Evolutionary conservation across 2,888 invertebrate genomes (phyloP).

Genomic region (Opisthograptis luteolata): DNA sequence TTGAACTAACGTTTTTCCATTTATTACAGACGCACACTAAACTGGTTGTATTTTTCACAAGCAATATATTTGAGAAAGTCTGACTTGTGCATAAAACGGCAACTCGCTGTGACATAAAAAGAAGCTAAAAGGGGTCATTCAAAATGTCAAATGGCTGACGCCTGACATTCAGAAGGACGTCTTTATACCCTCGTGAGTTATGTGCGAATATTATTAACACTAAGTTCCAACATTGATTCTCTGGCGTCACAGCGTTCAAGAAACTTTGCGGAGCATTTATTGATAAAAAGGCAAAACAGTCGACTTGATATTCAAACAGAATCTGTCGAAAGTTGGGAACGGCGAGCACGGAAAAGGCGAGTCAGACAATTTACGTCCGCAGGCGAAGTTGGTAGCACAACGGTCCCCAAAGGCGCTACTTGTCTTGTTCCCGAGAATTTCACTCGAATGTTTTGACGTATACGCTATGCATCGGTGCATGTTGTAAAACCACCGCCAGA

Average conservation of each 20-base stretch:
- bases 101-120: conserved; percentile 34
- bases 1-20: conserved; percentile 33
- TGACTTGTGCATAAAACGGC: conserved; percentile 36
- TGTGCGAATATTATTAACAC: conserved; percentile 33
- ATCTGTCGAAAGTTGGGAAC: conserved; percentile 53
- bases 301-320: conserved; percentile 60
- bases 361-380: conserved; percentile 49
- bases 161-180: conserved; percentile 38
- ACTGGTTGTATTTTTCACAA: conserved; percentile 27
- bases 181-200: conserved; percentile 30
- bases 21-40: conserved; percentile 18
- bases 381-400: conserved; percentile 41
- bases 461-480: conserved; percentile 45
- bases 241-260: conserved; percentile 19
- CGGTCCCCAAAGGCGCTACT: conserved; percentile 42
- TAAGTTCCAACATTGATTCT: conserved; percentile 25
- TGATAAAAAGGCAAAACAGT: conserved; percentile 37
- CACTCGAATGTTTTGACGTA: conserved; percentile 43
- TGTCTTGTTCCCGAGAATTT: conserved; percentile 45
- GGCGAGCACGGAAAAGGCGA: conserved; percentile 45
- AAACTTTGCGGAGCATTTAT: conserved; percentile 34
- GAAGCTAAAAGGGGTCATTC: conserved; percentile 38
- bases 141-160: conserved; percentile 39
- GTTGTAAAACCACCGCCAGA: conserved; percentile 52
- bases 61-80: conserved; percentile 31